Base-by-base conservation (phyloP, 2,797 vertebrate species). In the Tadarida brasiliensis region DNA sequence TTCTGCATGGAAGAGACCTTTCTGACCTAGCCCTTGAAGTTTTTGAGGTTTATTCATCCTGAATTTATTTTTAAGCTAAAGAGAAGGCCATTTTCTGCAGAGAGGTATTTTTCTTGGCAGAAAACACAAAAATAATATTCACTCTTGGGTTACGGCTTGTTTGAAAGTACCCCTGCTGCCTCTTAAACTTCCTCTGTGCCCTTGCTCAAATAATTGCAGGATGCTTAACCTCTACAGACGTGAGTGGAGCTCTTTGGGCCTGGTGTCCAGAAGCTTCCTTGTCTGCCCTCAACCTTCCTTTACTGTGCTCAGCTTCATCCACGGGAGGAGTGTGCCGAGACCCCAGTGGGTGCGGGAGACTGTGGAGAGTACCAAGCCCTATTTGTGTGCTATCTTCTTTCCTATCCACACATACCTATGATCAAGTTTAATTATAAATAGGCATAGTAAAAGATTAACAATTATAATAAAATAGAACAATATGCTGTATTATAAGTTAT, bases 41-140 rank as follows among this genome's bases (percentile, higher is more conserved):
- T 96, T 86, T 82, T 87, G 88, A 97, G 74, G 74, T 93, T 95
- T 95, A 84, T 90, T 91, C 92, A 87, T 56, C 33, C 74, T 57
- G 91, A 92, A 87, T 96, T 96, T 96, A 91, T 95, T 94, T 94
- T 96, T 77, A 76, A 92, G 76, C 16, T 44, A 93, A 94, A 90
- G 68, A 92, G 68, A 94, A 57, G 44, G 10, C 2, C 61, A 5
- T 86, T 96, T 90, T 87, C 78, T 94, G 59, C 49, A 81, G 82
- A 92, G 68, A 80, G 51, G 65, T 56, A 59, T 87, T 95, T 96
- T 90, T 33, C 39, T 96, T 89, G 88, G 83, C 65, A 92, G 90
- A 84, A 93, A 94, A 94, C 88, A 87, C 35, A 89, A 96, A 95
- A 89, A 78, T 22, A 28, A 71, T 91, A 95, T 44, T 85, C 67